These are phyloP conservation scores for Phylloscopus whistleri DNA, from an alignment of 2,113 vertebrate species.

Conservation along the genomic window DNA sequence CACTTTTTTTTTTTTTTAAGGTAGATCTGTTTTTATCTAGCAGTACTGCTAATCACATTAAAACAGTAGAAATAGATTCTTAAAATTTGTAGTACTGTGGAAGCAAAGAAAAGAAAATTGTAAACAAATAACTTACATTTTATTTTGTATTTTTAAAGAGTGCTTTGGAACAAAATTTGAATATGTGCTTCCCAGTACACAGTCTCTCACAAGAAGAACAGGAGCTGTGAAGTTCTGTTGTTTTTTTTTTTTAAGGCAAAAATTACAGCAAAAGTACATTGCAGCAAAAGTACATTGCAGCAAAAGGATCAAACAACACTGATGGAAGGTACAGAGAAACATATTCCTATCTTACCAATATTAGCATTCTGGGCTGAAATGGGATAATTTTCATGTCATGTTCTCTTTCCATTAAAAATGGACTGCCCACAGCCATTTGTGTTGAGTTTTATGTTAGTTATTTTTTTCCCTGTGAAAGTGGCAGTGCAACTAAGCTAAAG, in stretches of 20 bases:
- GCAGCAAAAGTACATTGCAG: neutral
- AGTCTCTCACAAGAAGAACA: neutral
- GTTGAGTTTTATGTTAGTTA: neutral
- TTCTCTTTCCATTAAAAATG: neutral
- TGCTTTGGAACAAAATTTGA: neutral
- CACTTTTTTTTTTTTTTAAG: neutral
- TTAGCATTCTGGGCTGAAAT: neutral
- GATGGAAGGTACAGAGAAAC: conserved; percentile 17
- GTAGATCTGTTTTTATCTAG: neutral
- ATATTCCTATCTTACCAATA: neutral
- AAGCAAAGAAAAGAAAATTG: conserved; percentile 25
- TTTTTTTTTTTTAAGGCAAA: neutral
- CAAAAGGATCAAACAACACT: conserved; percentile 37
- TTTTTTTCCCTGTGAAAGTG: neutral
- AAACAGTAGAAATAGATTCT: neutral
- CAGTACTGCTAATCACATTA: neutral
- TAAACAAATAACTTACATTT: neutral
- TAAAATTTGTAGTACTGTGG: neutral
- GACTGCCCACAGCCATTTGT: neutral
- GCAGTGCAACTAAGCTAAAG: neutral
- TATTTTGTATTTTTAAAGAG: neutral
- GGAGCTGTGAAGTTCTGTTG: neutral
- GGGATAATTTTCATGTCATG: neutral
- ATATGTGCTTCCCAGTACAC: neutral
- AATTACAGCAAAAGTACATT: conserved; percentile 1